A percentile compares a stretch with the other conserved stretches of the same genome.
These are phyloP conservation scores for Desmophyllum pertusum DNA, from an alignment of 92 coral and sea anemone genomes.

Conservation along the genomic window DNA sequence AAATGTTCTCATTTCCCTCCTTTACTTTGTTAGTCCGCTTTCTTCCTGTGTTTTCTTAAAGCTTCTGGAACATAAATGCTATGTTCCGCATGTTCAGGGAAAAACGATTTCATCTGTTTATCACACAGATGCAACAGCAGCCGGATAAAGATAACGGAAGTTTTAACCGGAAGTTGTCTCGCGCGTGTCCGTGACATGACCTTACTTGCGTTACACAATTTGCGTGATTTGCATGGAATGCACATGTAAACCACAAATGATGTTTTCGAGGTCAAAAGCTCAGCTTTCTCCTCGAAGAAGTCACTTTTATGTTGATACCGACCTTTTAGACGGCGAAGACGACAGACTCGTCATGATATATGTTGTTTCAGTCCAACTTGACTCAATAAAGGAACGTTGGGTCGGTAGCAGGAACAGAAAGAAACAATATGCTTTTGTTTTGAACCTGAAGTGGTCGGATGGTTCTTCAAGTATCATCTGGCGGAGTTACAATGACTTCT, in stretches of 20 bases:
- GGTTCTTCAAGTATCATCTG: constrained; percentile 63
- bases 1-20: no score
- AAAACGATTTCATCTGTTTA: not conserved
- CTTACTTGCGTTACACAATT: constrained; percentile 1
- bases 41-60: not conserved
- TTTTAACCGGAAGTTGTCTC: constrained; percentile 4
- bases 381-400: constrained; percentile 54
- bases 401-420: constrained; percentile 52
- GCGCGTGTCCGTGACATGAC: not conserved
- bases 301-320: not conserved
- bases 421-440: constrained; percentile 70
- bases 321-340: not conserved
- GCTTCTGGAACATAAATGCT: not conserved
- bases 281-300: not conserved
- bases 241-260: not conserved
- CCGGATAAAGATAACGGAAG: not conserved
- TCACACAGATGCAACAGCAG: not conserved
- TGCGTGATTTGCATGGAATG: not conserved
- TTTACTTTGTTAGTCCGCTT: not conserved
- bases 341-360: constrained; percentile 14
- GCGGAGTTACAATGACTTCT: constrained; percentile 87
- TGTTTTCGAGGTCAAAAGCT: not conserved
- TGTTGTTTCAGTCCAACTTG: constrained; percentile 34
- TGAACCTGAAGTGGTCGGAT: constrained; percentile 77
- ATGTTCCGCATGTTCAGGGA: not conserved